Conservation (phyloP, 2,888 invertebrate species). For the Mesodorylaimus sp. region DNA sequence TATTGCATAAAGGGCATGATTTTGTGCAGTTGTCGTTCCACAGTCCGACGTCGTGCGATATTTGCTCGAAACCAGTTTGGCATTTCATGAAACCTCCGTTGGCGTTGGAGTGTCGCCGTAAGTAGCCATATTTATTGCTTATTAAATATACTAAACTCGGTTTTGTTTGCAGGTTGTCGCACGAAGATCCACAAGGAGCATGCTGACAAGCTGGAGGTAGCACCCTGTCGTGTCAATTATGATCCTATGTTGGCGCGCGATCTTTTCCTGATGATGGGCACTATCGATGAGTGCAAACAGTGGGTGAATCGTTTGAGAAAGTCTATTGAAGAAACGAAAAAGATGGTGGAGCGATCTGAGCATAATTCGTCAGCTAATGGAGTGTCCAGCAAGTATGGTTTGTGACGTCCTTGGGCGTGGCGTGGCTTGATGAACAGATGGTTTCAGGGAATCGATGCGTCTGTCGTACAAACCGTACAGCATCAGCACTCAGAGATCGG, state of each 20-base stretch:
- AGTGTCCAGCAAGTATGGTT: slow-evolving; percentile 11
- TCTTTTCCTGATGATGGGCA: slow-evolving; percentile 66
- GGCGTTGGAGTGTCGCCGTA: slow-evolving; percentile 85
- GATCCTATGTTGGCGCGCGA: slow-evolving; percentile 85
- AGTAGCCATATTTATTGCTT: slow-evolving; percentile 17
- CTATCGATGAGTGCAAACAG: slow-evolving; percentile 65
- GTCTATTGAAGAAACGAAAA: slow-evolving; percentile 75
- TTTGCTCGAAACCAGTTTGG: slow-evolving; percentile 89
- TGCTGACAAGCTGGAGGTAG: slow-evolving; percentile 64
- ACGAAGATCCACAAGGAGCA: slow-evolving; percentile 96
- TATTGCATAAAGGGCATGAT: slow-evolving; percentile 68
- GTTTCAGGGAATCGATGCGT: slow-evolving; percentile 7
- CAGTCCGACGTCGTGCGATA: slow-evolving; percentile 93
- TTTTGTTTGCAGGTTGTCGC: slow-evolving; percentile 53
- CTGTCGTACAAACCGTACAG: slow-evolving; percentile 12
- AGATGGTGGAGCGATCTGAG: slow-evolving; percentile 37
- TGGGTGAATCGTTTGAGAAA: slow-evolving; percentile 80
- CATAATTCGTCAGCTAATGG: slow-evolving; percentile 11
- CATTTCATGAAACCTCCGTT: slow-evolving; percentile 79
- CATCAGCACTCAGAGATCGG: slow-evolving; percentile 2
- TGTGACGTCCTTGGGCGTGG: slow-evolving; percentile 9
- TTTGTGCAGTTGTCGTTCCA: slow-evolving; percentile 87
- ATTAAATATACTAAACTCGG: too few relatives aligned
- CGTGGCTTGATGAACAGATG: slow-evolving; percentile 5
- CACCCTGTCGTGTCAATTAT: slow-evolving; percentile 86